Evolutionary conservation across 1,140 invertebrate species (phyloP), one percentile per base, ranked within the genome.

Genomic region (Hestina assimilis): DNA sequence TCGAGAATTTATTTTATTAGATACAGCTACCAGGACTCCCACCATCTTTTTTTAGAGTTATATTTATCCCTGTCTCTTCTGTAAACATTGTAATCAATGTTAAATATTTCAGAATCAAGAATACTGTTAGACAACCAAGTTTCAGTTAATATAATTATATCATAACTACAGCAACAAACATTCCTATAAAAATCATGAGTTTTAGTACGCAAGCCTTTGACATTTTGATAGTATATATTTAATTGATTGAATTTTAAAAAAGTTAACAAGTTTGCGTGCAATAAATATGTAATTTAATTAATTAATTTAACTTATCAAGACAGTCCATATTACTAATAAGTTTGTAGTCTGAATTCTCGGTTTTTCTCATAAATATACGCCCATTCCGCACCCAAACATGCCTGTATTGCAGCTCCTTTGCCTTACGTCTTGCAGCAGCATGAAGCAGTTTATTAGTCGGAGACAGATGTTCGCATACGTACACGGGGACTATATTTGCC

Each of bases 341-440:
- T 20, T 20, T 41, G 17, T 41, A 41, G 7, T 19, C 38, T 8
- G 15, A n/a, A 9, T 41, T 9, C 2, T 42, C 40, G 2, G 40
- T 42, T 42, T 23, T 43, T 43, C 41, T 14, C 11, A 26, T 11
- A 7, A 41, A 59, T 14, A 59, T 42, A 1, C 24, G 6, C 2
- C 57, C 57, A 24, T 41, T 38, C 21, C 48, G 14, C 4, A 59
- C 48, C 57, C 57, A 59, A 9, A 51, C 46, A 29, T 54, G 45
- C 8, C 31, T 62, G 19, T 47, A 56, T 3, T 41, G 24, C 24
- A 23, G 43, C n/a, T 56, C 51, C 19, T 61, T 61, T 6, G 51
- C 35, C 17, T 53, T 47, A 1, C 14, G 2, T 7, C 31, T 35
- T 3, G 31, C n/a, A 15, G 31, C 31, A 12, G 31, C 31, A 17